A percentile compares a stretch with the other conserved stretches of the same genome.
These are phyloP conservation scores for Garrulus glandarius DNA, from an alignment of 2,797 vertebrate genomes.

Conservation along the genomic window DNA sequence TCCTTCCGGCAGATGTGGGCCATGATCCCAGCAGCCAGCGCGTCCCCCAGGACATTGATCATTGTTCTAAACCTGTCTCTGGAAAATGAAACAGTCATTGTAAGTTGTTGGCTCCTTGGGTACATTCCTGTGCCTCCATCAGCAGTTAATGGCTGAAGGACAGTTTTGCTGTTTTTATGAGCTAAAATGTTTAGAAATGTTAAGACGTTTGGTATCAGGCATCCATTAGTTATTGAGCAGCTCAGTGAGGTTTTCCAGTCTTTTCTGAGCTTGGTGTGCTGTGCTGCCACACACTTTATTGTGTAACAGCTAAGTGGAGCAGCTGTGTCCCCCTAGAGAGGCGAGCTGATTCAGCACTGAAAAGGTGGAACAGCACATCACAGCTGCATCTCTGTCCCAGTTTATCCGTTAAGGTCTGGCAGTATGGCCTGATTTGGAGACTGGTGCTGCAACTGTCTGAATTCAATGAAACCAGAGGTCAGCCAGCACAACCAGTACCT, in stretches of 20 bases:
- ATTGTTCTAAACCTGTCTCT: slow-evolving; percentile 98
- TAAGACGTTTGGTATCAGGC: background rate
- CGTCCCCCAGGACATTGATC: slow-evolving; percentile 97
- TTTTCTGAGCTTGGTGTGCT: background rate
- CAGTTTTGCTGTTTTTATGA: background rate
- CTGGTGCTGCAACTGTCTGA: background rate
- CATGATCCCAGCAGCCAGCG: slow-evolving; percentile 95
- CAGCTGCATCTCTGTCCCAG: background rate
- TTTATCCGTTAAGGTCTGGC: background rate
- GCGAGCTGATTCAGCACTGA: background rate
- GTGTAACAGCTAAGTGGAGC: background rate
- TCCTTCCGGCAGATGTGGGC: slow-evolving; percentile 97
- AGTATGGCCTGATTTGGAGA: background rate
- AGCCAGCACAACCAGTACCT: background rate
- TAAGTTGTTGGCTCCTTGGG: background rate
- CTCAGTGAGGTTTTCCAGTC: background rate
- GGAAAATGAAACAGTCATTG: background rate
- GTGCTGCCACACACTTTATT: background rate
- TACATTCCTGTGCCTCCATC: background rate
- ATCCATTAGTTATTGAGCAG: background rate
- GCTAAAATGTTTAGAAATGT: background rate
- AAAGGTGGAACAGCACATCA: background rate
- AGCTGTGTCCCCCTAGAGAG: background rate
- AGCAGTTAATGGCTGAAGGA: background rate
- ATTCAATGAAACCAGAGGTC: background rate